These are phyloP conservation scores for Marmota flaviventris DNA, from an alignment of 2,113 vertebrate genomes.

Conservation along the genomic window DNA sequence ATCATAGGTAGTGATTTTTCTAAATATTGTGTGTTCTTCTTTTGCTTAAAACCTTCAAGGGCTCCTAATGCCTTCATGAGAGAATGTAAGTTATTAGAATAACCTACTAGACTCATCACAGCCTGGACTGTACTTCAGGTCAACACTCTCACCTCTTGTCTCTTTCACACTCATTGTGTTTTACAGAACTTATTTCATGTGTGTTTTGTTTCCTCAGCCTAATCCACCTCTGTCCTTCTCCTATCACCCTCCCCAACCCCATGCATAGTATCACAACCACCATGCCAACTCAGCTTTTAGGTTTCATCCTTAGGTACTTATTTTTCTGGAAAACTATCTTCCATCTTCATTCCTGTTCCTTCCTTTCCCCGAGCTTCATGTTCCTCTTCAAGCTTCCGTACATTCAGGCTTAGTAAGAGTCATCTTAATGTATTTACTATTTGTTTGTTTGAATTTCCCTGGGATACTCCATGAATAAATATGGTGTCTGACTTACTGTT, in stretches of 20 bases:
- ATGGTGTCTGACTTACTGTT: not conserved
- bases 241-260: not conserved
- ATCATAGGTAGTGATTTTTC: not conserved
- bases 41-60: not conserved
- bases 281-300: not conserved
- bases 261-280: not conserved
- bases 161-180: not conserved
- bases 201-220: not conserved
- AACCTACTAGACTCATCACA: not conserved
- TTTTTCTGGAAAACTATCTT: not conserved
- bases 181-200: not conserved
- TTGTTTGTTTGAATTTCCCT: not conserved
- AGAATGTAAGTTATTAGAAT: not conserved
- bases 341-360: not conserved
- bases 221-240: not conserved
- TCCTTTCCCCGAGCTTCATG: not conserved
- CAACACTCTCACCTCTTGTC: not conserved
- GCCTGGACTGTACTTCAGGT: not conserved
- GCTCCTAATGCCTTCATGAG: not conserved
- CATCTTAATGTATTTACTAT: not conserved
- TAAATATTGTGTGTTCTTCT: not conserved
- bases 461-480: not conserved
- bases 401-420: not conserved
- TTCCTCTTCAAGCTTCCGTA: not conserved
- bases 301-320: not conserved